Evolutionary conservation across 2,113 vertebrate genomes (phyloP).

Genomic region (Otolemur garnettii): DNA sequence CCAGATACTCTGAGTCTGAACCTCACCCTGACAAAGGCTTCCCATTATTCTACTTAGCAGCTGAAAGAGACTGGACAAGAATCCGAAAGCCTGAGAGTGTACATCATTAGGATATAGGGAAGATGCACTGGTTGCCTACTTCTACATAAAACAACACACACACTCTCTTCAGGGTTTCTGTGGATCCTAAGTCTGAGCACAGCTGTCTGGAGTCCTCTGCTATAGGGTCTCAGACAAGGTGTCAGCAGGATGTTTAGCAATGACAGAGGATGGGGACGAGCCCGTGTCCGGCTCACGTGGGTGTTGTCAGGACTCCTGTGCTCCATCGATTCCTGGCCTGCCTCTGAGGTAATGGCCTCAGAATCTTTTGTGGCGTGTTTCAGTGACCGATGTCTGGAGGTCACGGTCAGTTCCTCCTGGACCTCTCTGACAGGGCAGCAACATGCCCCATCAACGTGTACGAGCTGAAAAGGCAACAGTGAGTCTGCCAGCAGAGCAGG

Average conservation of each 20-base stretch:
- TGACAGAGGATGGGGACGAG: accelerated
- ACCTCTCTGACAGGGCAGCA: too few relatives aligned
- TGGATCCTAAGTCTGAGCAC: not conserved
- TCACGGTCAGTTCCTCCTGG: accelerated
- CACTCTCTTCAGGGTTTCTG: not conserved
- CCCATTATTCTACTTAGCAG: not conserved
- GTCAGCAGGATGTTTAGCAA: accelerated
- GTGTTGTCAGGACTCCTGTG: accelerated
- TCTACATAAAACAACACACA: accelerated
- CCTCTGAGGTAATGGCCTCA: not conserved
- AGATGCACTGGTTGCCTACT: accelerated
- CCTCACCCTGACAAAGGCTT: not conserved
- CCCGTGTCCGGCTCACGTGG: not conserved
- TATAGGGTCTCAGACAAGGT: not conserved
- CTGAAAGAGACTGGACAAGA: not conserved
- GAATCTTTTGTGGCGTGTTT: not conserved
- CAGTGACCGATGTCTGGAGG: not conserved
- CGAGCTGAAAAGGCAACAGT: not conserved
- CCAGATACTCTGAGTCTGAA: not conserved
- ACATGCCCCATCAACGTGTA: accelerated
- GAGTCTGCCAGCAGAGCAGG: not conserved
- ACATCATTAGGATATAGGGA: accelerated
- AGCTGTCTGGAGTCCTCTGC: too few relatives aligned
- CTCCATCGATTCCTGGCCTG: not conserved
- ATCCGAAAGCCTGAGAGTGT: not conserved